A percentile compares a stretch with the other conserved stretches of the same genome.
phyloP scores from a whole-genome alignment of 2,113 vertebrate species.

The Brachyhypopomus occidentalis region DNA sequence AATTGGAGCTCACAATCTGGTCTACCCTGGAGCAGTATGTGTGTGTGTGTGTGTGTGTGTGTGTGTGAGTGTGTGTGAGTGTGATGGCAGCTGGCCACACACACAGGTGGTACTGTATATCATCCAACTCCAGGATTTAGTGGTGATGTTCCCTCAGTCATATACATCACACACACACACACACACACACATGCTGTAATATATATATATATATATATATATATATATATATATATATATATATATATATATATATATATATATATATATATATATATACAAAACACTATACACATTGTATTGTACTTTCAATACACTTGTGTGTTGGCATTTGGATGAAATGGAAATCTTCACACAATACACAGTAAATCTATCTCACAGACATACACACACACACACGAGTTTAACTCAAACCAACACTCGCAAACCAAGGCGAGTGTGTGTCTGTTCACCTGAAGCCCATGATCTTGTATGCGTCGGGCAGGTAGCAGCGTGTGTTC shows the following conservation, averaged over 20 bases:
- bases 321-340: no score
- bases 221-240: no score
- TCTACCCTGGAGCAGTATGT: slow-evolving; percentile 68
- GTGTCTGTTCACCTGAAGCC: slow-evolving; percentile 83
- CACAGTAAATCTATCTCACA: no score
- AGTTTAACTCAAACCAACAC: background rate
- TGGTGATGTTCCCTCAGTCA: slow-evolving; percentile 10
- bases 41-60: slow-evolving; percentile 52
- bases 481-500: slow-evolving; percentile 97
- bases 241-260: no score
- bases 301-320: background rate
- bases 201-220: no score
- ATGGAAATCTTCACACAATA: no score
- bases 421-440: slow-evolving; percentile 2
- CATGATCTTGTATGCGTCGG: slow-evolving; percentile 99
- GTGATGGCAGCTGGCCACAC: slow-evolving; percentile 41
- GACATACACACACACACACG: slow-evolving; percentile 21
- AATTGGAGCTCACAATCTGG: slow-evolving; percentile 78
- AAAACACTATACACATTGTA: no score
- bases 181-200: background rate
- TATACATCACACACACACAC: background rate
- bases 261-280: no score
- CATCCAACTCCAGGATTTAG: slow-evolving; percentile 31
- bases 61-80: slow-evolving; percentile 54
- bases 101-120: slow-evolving; percentile 45